Evolutionary conservation across 2,888 invertebrate species (phyloP).

Genomic region (Apodemia duryi): DNA sequence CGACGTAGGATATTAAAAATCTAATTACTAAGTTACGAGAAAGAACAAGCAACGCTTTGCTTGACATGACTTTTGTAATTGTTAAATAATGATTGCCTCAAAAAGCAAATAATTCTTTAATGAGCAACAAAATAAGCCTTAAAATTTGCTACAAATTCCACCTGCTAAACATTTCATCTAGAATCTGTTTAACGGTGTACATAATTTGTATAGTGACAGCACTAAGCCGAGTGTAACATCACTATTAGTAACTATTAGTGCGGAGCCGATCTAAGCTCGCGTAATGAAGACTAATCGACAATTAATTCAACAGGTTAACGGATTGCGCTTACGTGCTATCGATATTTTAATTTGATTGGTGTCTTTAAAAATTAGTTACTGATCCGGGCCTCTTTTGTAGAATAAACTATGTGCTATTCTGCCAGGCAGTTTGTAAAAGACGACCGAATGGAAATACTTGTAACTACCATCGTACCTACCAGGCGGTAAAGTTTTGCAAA

Average conservation of each 20-base stretch:
- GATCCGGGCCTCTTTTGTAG: no score
- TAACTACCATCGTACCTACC: no score
- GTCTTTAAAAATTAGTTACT: background rate
- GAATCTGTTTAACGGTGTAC: constrained; percentile 30
- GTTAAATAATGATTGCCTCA: background rate
- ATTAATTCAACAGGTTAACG: constrained; percentile 72
- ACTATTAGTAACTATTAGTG: constrained; percentile 71
- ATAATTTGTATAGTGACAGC: constrained; percentile 38
- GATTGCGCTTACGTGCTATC: constrained; percentile 32
- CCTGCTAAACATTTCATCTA: constrained; percentile 27
- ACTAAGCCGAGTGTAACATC: constrained; percentile 43
- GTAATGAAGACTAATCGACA: constrained; percentile 68
- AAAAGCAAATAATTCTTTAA: background rate
- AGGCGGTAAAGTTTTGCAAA: no score
- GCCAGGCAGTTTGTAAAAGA: no score
- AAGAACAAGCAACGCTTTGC: no score
- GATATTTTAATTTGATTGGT: constrained; percentile 31
- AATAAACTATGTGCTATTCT: no score
- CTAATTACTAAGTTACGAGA: no score
- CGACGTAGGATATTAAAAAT: no score
- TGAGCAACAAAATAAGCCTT: background rate
- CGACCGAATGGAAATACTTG: no score
- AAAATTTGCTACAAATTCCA: constrained; percentile 17
- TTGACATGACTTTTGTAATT: no score
- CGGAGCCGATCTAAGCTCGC: constrained; percentile 47